These are phyloP conservation scores for Acanthaster planci DNA, from an alignment of 35 echinoderm and acorn worm species.

Conservation along the genomic window DNA sequence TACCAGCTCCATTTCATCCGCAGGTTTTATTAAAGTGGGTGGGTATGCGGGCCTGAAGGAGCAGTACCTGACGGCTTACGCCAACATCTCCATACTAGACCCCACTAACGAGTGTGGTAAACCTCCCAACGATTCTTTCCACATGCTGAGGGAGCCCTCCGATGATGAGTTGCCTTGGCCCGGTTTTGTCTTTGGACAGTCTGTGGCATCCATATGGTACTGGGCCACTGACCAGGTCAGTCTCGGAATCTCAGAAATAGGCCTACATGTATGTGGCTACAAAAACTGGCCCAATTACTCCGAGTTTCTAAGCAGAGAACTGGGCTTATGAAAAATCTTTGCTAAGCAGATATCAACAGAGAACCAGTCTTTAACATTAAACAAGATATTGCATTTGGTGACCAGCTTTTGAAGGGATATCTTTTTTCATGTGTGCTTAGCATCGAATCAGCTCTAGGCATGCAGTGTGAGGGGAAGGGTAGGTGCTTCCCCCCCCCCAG, in stretches of 20 bases:
- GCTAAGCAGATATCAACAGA: no score
- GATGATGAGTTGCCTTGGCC: conserved; percentile 91
- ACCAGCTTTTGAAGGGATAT: no score
- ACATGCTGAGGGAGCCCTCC: conserved; percentile 63
- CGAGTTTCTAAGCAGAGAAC: no score
- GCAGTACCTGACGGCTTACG: conserved; percentile 67
- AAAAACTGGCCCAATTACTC: no score
- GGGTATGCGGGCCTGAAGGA: conserved; percentile 61
- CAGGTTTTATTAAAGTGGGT: conserved; percentile 80
- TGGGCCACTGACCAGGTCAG: conserved; percentile 90
- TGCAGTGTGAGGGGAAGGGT: no score
- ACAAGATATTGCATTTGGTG: no score
- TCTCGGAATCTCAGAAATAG: not conserved
- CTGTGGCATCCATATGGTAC: conserved; percentile 94
- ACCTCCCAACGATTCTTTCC: conserved; percentile 77
- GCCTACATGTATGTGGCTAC: no score
- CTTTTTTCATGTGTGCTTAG: no score
- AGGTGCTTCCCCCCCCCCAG: no score
- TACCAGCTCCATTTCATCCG: not conserved
- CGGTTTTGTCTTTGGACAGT: conserved; percentile 86
- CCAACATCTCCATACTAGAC: conserved; percentile 37
- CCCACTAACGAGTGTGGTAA: conserved; percentile 70
- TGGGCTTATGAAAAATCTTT: no score
- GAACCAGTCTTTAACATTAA: no score
- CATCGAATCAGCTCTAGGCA: no score